Evolutionary conservation across 2,888 invertebrate genomes (phyloP).

Genomic region (Uloborus plumipes): DNA sequence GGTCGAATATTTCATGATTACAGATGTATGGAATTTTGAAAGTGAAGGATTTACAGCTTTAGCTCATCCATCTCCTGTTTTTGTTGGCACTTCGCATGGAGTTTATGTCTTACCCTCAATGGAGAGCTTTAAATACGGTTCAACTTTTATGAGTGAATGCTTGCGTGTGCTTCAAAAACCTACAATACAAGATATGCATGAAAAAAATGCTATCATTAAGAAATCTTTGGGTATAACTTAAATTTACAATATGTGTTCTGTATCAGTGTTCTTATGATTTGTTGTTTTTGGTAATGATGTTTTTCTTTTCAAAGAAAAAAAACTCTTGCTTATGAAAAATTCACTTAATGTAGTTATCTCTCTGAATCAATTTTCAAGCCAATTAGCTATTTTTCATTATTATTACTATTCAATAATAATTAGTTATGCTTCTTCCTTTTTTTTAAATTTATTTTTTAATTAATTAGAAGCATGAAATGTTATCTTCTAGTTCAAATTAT

Average conservation of each 20-base stretch:
- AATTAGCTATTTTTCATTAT: too few species aligned
- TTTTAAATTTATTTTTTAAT: background rate
- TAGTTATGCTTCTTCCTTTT: background rate
- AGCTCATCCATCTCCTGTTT: slow-evolving; percentile 72
- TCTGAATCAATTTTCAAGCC: too few species aligned
- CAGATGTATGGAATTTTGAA: slow-evolving; percentile 58
- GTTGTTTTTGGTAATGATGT: too few species aligned
- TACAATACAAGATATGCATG: slow-evolving; percentile 70
- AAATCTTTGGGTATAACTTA: background rate
- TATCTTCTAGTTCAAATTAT: too few species aligned
- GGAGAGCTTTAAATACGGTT: slow-evolving; percentile 18
- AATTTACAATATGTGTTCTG: too few species aligned
- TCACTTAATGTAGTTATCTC: too few species aligned
- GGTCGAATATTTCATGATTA: background rate
- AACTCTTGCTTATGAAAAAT: too few species aligned
- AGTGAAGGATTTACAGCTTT: slow-evolving; percentile 72
- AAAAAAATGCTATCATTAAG: slow-evolving; percentile 70
- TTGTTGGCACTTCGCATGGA: slow-evolving; percentile 72
- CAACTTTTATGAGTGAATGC: slow-evolving; percentile 69
- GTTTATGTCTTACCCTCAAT: slow-evolving; percentile 71
- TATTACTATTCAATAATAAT: too few species aligned
- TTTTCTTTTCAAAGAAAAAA: too few species aligned
- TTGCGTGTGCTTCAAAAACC: slow-evolving; percentile 73
- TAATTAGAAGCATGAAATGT: too few species aligned
- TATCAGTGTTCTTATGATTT: too few species aligned